Evolutionary conservation across 2,888 invertebrate species (phyloP), one percentile per base, ranked within the genome.

Genomic region (Hoplodrina blanda): DNA sequence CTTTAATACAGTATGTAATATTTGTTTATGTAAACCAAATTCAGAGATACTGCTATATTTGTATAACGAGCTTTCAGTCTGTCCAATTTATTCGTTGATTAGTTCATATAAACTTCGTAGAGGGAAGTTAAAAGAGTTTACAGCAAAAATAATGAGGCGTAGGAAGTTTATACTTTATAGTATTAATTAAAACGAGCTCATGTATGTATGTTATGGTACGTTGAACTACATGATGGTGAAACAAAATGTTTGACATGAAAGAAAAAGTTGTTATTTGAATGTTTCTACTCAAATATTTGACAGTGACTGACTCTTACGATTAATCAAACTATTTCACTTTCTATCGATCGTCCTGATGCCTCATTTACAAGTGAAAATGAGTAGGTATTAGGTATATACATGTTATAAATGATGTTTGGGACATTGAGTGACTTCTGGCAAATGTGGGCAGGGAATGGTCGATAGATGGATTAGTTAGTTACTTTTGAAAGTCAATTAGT

Each of bases 261-360:
- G 54, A 62, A 76, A 81, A 81, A 71, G 76, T 73, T 55, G 49
- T 61, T 73, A 68, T 64, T 76, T 57, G 64, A 72, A 64, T 49
- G 66, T 62, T 79, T 64, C 57, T 63, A 62, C 55, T 69, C 44
- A 74, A 69, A 68, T 64, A 66, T 73, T 64, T 77, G 79, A 77
- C 80, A 81, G 68, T 77, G 66, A 81, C 20, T 59, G 66, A 79
- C 73, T 79, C 15, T 20, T 30, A 56, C 57, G 46, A 82, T 81
- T 75, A 73, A 83, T 76, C 73, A 83, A 75, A 55, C 50, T 71
- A 54, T 71, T 67, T 68, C 55, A 68, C 79, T 83, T 82, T 82
- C 79, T 79, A 76, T 66, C 55, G 55, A 62, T 74, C 61, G 75
- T 82, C 80, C 72, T 70, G 71, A 69, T 66, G 62, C 25, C 72